These are phyloP conservation scores for Callopanchax toddi DNA, from an alignment of 2,113 vertebrate species.

Conservation along the genomic window DNA sequence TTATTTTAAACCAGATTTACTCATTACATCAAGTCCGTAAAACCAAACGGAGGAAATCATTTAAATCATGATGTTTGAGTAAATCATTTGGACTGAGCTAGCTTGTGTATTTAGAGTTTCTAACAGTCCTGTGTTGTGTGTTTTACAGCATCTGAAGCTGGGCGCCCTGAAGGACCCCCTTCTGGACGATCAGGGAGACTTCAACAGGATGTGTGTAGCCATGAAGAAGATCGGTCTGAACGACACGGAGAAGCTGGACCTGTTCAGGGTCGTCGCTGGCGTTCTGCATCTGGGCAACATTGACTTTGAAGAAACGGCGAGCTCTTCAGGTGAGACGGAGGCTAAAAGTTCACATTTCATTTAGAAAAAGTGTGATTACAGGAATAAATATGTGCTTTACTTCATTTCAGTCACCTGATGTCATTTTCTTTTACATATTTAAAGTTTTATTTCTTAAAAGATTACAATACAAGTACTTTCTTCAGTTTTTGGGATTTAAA, in stretches of 20 bases:
- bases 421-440: neutral
- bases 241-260: conserved; percentile 94
- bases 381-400: too few species aligned
- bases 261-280: conserved; percentile 95
- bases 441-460: neutral
- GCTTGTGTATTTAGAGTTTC: neutral
- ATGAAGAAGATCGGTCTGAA: conserved; percentile 98
- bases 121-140: neutral
- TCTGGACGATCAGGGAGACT: conserved; percentile 95
- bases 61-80: conserved; percentile 11
- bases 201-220: conserved; percentile 94
- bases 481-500: neutral
- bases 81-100: conserved; percentile 22
- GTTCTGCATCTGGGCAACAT: conserved; percentile 98
- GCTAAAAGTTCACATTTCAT: neutral
- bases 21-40: neutral
- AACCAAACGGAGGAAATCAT: neutral
- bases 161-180: conserved; percentile 94
- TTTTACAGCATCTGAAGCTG: conserved; percentile 84
- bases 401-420: neutral
- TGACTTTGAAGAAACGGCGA: conserved; percentile 97
- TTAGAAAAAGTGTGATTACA: too few species aligned
- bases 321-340: conserved; percentile 87
- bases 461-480: neutral
- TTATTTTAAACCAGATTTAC: conserved; percentile 15